Conservation (phyloP, 2,888 invertebrate genomes). For the Celastrina argiolus region DNA sequence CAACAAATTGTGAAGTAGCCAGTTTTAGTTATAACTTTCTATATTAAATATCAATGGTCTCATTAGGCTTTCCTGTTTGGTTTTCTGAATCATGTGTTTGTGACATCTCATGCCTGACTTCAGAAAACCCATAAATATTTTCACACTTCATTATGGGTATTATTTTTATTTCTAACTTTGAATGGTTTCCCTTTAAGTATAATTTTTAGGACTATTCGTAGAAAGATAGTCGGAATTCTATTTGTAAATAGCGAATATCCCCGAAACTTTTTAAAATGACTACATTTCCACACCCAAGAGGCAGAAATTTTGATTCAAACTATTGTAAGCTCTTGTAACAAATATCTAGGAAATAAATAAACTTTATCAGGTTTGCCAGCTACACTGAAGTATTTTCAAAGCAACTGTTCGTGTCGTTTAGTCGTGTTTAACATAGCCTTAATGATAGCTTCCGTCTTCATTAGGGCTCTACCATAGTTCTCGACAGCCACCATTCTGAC, state of each 20-base stretch:
- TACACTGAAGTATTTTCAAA: not conserved
- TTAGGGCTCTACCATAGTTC: not conserved
- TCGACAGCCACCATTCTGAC: conserved; percentile 2
- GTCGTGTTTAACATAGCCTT: not conserved
- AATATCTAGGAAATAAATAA: no score
- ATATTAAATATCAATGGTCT: conserved; percentile 30
- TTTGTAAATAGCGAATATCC: no score
- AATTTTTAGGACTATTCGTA: no score
- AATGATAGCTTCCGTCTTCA: conserved; percentile 1
- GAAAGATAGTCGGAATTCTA: no score
- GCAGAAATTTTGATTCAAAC: no score
- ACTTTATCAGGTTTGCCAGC: not conserved
- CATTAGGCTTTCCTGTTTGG: conserved; percentile 40
- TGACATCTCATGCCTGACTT: conserved; percentile 35
- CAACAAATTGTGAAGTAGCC: not conserved
- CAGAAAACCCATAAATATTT: conserved; percentile 35
- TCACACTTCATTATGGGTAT: conserved; percentile 39
- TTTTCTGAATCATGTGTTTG: conserved; percentile 35
- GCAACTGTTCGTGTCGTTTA: not conserved
- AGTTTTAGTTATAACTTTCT: not conserved
- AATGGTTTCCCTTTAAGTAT: conserved; percentile 26
- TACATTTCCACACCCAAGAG: no score
- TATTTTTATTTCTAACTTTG: conserved; percentile 34
- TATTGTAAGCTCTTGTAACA: no score
- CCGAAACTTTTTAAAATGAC: no score